Evolutionary conservation across 2,113 vertebrate genomes (phyloP).

Genomic region (Clarias gariepinus): DNA sequence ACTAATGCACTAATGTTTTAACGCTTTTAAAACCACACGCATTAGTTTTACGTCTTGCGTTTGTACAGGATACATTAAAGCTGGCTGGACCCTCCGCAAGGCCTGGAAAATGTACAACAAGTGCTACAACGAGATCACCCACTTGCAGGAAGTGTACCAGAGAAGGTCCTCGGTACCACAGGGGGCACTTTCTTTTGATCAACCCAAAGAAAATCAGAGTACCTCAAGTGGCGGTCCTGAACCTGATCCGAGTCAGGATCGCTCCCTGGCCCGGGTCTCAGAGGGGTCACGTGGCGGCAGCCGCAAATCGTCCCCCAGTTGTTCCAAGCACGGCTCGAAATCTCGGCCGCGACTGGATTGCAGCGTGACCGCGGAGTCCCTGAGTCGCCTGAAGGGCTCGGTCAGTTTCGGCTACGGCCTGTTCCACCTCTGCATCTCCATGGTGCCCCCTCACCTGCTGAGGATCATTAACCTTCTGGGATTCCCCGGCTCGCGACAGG

Average conservation of each 20-base stretch:
- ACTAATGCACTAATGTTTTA: too few species aligned
- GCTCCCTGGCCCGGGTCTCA: background rate
- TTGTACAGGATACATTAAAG: constrained; percentile 90
- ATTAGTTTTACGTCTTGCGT: background rate
- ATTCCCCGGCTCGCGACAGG: constrained; percentile 95
- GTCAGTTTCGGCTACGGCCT: constrained; percentile 98
- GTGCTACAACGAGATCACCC: constrained; percentile 94
- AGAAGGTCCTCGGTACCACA: constrained; percentile 75
- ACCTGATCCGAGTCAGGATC: background rate
- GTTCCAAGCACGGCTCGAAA: background rate
- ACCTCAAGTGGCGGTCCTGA: background rate
- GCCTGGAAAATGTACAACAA: constrained; percentile 99
- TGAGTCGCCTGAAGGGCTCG: constrained; percentile 96
- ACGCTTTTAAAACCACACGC: too few species aligned
- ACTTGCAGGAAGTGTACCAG: constrained; percentile 86
- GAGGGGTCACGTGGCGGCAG: background rate
- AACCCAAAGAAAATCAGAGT: constrained; percentile 80
- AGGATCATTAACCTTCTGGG: constrained; percentile 99
- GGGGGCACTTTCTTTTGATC: constrained; percentile 80
- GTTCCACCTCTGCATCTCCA: constrained; percentile 99
- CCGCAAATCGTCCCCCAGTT: background rate
- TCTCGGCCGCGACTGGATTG: constrained; percentile 51
- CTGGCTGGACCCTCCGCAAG: constrained; percentile 98
- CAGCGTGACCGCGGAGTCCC: constrained; percentile 84
- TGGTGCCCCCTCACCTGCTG: constrained; percentile 99